A percentile compares a stretch with the other conserved stretches of the same genome.
Evolutionary conservation across 2,797 vertebrate genomes (phyloP).

Genomic region (Spinus pinus): DNA sequence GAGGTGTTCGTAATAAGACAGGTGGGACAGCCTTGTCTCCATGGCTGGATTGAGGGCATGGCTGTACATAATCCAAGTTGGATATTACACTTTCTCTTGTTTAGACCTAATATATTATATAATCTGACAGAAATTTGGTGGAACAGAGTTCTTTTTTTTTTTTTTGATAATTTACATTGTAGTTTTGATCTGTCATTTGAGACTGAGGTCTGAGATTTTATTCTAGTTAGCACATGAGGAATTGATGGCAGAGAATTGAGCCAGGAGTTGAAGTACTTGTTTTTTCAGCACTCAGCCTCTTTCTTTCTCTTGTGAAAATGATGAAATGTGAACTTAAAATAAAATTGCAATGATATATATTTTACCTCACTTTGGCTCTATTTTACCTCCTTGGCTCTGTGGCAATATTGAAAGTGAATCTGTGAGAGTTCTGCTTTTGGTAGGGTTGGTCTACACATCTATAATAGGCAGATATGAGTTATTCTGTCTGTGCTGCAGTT

Average conservation of each 20-base stretch:
- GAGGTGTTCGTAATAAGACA: neutral
- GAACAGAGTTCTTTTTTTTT: neutral
- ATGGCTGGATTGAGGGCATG: neutral
- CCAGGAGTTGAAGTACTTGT: neutral
- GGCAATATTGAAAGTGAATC: neutral
- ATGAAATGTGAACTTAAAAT: neutral
- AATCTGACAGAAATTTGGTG: neutral
- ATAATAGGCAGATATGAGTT: neutral
- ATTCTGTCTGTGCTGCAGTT: neutral
- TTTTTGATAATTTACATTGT: neutral
- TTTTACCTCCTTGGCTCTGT: neutral
- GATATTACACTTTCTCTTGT: neutral
- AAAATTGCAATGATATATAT: neutral
- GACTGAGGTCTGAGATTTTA: constrained; percentile 16
- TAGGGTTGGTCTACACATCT: neutral
- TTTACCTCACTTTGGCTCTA: neutral
- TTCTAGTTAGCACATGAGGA: neutral
- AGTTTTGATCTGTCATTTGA: neutral
- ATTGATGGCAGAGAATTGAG: neutral
- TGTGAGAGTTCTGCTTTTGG: neutral
- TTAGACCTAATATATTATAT: neutral
- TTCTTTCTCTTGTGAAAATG: neutral
- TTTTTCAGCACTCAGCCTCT: neutral
- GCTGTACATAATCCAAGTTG: neutral
- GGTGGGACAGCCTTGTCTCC: neutral